phyloP scores from a whole-genome alignment of 2,113 vertebrate genomes.

The Poeciliopsis occidentalis region DNA sequence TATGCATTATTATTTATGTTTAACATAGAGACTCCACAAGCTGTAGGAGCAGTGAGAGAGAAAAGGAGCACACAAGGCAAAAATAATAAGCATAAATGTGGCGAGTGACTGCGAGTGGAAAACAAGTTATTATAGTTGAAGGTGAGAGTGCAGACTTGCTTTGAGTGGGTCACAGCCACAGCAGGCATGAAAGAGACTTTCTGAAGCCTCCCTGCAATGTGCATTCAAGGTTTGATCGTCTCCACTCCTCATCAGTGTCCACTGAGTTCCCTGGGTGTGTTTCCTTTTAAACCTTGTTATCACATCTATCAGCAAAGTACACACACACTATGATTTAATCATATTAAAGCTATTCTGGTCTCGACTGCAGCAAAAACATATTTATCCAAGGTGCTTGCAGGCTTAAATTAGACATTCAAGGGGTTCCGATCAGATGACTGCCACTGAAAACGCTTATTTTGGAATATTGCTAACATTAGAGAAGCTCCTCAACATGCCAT shows the following conservation, averaged over 20 bases:
- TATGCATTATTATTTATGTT: neutral
- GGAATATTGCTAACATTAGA: no score
- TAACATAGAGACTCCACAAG: slow-evolving; percentile 9
- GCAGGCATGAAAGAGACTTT: slow-evolving; percentile 55
- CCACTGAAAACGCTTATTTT: no score
- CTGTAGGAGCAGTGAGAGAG: neutral
- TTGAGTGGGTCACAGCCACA: slow-evolving; percentile 24
- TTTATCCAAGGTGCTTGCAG: neutral
- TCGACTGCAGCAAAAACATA: neutral
- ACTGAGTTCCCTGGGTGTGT: slow-evolving; percentile 37
- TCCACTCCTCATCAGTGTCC: slow-evolving; percentile 25
- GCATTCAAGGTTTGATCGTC: slow-evolving; percentile 51
- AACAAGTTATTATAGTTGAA: slow-evolving; percentile 21
- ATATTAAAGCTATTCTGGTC: slow-evolving; percentile 30
- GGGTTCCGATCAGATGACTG: no score
- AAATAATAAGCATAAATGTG: slow-evolving; percentile 1
- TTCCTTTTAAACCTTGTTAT: slow-evolving; percentile 34
- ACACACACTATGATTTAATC: slow-evolving; percentile 35
- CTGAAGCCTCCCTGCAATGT: slow-evolving; percentile 25
- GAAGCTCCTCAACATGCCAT: no score
- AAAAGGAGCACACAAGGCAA: neutral
- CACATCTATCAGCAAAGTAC: slow-evolving; percentile 48
- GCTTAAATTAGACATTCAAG: slow-evolving; percentile 13
- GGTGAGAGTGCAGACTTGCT: slow-evolving; percentile 15
- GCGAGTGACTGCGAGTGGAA: slow-evolving; percentile 11